A percentile compares a stretch with the other conserved stretches of the same genome.
Conservation (phyloP, 2,113 vertebrate genomes). For the Stegastes partitus region DNA sequence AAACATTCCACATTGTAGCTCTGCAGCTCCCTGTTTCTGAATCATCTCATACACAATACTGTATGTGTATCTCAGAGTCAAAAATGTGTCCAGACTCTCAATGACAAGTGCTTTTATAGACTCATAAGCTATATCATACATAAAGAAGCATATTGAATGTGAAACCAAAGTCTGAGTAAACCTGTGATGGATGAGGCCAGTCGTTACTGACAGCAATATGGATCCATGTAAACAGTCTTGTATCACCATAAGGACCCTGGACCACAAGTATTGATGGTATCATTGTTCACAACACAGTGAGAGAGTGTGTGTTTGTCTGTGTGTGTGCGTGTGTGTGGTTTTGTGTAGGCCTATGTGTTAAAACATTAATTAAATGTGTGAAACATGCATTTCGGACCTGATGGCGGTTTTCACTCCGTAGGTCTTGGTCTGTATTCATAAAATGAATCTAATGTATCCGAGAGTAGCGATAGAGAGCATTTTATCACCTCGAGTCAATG, state of each 20-base stretch:
- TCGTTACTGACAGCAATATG: slow-evolving; percentile 37
- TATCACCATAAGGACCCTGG: slow-evolving; percentile 46
- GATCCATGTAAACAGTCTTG: slow-evolving; percentile 41
- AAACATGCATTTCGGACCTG: slow-evolving; percentile 37
- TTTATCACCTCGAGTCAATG: slow-evolving; percentile 26
- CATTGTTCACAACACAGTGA: slow-evolving; percentile 36
- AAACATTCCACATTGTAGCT: slow-evolving; percentile 67
- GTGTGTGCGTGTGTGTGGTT: slow-evolving; percentile 12
- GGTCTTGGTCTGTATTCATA: slow-evolving; percentile 57
- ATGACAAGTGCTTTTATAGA: slow-evolving; percentile 72
- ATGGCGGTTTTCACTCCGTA: slow-evolving; percentile 33
- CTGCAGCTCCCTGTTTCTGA: slow-evolving; percentile 55
- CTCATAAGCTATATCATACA: slow-evolving; percentile 51
- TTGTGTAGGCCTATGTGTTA: slow-evolving; percentile 40
- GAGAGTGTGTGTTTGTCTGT: slow-evolving; percentile 6
- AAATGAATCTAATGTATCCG: slow-evolving; percentile 22
- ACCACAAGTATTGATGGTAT: slow-evolving; percentile 39
- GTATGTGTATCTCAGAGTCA: slow-evolving; percentile 55
- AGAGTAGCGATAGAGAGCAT: slow-evolving; percentile 7
- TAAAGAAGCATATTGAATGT: slow-evolving; percentile 65
- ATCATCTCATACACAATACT: slow-evolving; percentile 60
- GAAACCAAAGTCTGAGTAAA: slow-evolving; percentile 57
- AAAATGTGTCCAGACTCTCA: slow-evolving; percentile 45
- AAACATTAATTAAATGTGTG: slow-evolving; percentile 37
- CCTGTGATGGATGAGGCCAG: slow-evolving; percentile 15